phyloP scores from a whole-genome alignment of 2,113 vertebrate species.

The Sander lucioperca region DNA sequence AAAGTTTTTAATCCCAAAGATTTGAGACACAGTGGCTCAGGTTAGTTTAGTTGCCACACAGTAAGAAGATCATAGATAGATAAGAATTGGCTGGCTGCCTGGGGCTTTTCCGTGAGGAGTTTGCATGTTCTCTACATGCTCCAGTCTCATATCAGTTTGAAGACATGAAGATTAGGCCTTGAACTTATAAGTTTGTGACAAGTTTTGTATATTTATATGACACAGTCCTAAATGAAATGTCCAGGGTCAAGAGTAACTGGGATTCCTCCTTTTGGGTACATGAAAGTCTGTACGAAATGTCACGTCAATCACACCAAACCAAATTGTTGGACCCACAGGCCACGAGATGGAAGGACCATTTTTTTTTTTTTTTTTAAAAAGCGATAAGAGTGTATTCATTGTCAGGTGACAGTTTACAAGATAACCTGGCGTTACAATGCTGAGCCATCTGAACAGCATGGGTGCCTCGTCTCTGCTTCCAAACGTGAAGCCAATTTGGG shows the following conservation, averaged over 20 bases:
- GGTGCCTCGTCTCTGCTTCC: slow-evolving; percentile 3
- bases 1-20: not conserved
- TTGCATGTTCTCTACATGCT: not conserved
- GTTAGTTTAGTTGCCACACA: not conserved
- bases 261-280: not conserved
- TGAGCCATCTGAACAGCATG: slow-evolving; percentile 30
- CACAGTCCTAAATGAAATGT: not conserved
- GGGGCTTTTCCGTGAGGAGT: not conserved
- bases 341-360: not conserved
- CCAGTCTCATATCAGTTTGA: not conserved
- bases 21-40: not conserved
- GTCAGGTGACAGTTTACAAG: slow-evolving; percentile 18
- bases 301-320: not conserved
- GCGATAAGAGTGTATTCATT: not conserved
- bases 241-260: not conserved
- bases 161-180: not conserved
- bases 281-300: not conserved
- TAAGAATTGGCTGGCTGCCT: not conserved
- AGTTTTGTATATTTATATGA: not conserved
- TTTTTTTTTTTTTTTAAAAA: too few relatives aligned
- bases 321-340: not conserved
- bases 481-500: slow-evolving; percentile 36
- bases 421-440: slow-evolving; percentile 19
- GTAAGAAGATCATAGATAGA: not conserved
- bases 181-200: not conserved